phyloP scores from a whole-genome alignment of 2,113 vertebrate species.

The Edolisoma coerulescens region DNA sequence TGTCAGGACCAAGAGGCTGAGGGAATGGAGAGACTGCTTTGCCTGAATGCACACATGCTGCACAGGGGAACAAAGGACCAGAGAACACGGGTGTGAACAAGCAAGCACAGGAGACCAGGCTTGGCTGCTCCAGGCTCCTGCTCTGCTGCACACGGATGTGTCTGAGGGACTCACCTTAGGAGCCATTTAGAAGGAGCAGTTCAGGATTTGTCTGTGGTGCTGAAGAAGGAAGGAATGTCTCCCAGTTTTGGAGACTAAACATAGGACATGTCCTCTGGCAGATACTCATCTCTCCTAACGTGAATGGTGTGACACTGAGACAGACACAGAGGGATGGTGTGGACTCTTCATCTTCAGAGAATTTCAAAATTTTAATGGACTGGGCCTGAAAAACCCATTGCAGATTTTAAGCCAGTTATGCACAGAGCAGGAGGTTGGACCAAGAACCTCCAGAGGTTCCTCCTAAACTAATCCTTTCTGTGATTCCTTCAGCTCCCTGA shows the following conservation, averaged over 20 bases:
- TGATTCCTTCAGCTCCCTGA: background rate
- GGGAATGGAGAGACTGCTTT: background rate
- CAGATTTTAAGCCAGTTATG: background rate
- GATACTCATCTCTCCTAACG: background rate
- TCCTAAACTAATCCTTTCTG: background rate
- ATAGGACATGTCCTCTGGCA: background rate
- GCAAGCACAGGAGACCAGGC: background rate
- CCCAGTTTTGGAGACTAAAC: background rate
- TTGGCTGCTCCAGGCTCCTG: background rate
- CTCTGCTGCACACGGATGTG: fast-evolving
- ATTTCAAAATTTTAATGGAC: background rate
- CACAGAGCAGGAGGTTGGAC: background rate
- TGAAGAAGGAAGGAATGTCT: background rate
- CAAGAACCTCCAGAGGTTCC: background rate
- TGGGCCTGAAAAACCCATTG: background rate
- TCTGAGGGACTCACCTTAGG: background rate
- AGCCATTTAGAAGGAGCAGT: background rate
- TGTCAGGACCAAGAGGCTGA: background rate
- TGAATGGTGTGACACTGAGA: background rate
- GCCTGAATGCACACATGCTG: background rate
- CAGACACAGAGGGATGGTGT: background rate
- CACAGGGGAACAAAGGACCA: background rate
- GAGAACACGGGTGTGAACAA: background rate
- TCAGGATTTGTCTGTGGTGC: background rate
- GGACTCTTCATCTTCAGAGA: background rate